Conservation (phyloP, 2,888 invertebrate genomes). For the Imbricaverruca yamaguchii region DNA sequence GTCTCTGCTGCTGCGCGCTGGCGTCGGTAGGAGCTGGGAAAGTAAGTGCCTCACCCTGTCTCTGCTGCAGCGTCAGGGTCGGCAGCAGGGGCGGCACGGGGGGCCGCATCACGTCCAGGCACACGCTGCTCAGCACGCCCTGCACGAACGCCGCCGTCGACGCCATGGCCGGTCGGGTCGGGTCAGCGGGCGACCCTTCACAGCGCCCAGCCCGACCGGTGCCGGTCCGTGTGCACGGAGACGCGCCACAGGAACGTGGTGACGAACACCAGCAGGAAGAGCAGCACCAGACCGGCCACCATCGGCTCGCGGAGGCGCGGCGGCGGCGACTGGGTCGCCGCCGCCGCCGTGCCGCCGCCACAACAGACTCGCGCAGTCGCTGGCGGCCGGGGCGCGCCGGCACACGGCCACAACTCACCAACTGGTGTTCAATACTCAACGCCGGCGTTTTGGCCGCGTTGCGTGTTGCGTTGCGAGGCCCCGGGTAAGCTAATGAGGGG, state of each 20-base stretch:
- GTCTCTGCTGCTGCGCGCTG: no score
- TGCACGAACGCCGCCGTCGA: neutral
- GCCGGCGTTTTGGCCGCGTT: no score
- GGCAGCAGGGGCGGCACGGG: neutral
- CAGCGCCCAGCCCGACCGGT: neutral
- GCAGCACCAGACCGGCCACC: neutral
- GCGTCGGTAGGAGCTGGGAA: no score
- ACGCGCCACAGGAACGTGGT: constrained; percentile 10
- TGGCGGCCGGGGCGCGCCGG: no score
- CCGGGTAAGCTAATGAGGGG: no score
- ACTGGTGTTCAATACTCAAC: no score
- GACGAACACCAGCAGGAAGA: constrained; percentile 8
- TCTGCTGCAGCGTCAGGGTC: neutral
- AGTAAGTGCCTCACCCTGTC: no score
- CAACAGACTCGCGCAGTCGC: no score
- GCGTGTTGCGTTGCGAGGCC: no score
- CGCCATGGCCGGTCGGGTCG: neutral
- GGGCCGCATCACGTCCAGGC: neutral
- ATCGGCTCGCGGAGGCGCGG: neutral
- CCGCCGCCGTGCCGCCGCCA: no score
- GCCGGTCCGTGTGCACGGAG: neutral
- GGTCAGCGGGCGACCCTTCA: no score
- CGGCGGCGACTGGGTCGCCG: neutral
- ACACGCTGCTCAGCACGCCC: neutral
- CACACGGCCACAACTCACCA: no score